phyloP scores from a whole-genome alignment of 2,797 vertebrate genomes.

The Muscicapa striata region DNA sequence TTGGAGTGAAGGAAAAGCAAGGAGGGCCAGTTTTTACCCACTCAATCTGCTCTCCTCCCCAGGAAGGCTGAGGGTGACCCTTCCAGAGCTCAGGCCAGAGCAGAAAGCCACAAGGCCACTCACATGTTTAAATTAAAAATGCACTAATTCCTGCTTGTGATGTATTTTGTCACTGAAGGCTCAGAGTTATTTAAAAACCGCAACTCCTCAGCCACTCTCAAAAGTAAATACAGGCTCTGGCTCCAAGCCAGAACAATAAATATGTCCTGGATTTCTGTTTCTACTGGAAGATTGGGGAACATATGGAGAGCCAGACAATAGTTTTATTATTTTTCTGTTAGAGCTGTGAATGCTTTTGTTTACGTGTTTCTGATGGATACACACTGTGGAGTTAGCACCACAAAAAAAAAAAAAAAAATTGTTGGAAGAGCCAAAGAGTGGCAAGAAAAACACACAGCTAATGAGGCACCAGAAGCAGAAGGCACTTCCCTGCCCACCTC shows the following conservation, averaged over 20 bases:
- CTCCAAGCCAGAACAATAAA: slow-evolving; percentile 41
- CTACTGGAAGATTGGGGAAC: not conserved
- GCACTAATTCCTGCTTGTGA: slow-evolving; percentile 20
- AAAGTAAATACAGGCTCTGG: slow-evolving; percentile 21
- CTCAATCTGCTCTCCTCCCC: not conserved
- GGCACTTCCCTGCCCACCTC: not conserved
- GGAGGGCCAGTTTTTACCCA: not conserved
- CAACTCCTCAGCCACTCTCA: slow-evolving; percentile 16
- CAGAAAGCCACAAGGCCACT: slow-evolving; percentile 33
- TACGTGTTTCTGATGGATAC: not conserved
- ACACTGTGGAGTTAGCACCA: not conserved
- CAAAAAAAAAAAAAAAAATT: not conserved
- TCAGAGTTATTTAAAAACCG: slow-evolving; percentile 41
- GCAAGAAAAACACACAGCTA: not conserved
- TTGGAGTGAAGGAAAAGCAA: not conserved
- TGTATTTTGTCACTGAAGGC: slow-evolving; percentile 34
- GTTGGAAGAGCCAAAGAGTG: not conserved
- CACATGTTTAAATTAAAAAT: slow-evolving; percentile 42
- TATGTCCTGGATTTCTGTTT: slow-evolving; percentile 23
- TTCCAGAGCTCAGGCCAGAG: not conserved
- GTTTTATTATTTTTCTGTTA: slow-evolving; percentile 28
- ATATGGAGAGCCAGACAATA: slow-evolving; percentile 19
- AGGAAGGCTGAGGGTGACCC: not conserved
- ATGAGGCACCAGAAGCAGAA: not conserved
- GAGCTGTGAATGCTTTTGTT: not conserved